Conservation (phyloP, 2,888 invertebrate genomes). For the Ichneumon xanthorius region DNA sequence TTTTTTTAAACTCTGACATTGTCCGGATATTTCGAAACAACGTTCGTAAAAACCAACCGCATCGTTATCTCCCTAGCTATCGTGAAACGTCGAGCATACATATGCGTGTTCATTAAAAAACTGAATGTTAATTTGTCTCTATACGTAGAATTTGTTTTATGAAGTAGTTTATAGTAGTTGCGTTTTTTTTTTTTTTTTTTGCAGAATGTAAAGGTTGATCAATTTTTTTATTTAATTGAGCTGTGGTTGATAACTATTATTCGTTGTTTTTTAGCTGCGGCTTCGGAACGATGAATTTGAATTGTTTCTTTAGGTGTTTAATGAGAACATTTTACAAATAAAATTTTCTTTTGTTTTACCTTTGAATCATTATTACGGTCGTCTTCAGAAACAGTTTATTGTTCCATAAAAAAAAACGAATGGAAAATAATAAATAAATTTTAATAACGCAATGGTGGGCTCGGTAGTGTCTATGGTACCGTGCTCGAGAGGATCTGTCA, state of each 20-base stretch:
- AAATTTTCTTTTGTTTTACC: not conserved
- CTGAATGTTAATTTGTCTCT: not conserved
- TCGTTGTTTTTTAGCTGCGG: too few relatives aligned
- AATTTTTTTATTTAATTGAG: not conserved
- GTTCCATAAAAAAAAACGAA: too few relatives aligned
- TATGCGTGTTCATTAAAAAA: not conserved
- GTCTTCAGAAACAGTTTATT: not conserved
- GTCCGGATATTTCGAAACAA: not conserved
- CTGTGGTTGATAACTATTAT: too few relatives aligned
- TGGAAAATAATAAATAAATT: too few relatives aligned
- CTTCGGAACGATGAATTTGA: not conserved
- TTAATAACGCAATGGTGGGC: too few relatives aligned
- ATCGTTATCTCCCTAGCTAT: not conserved
- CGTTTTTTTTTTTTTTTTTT: not conserved
- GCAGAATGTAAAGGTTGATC: not conserved
- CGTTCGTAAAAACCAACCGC: not conserved
- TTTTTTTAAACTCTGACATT: not conserved
- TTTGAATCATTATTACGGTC: not conserved
- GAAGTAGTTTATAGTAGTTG: not conserved
- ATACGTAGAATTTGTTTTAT: not conserved
- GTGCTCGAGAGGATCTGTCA: not conserved
- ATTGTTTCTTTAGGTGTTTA: not conserved
- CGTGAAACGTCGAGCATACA: not conserved
- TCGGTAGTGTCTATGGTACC: not conserved
- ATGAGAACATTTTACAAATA: not conserved